Conservation (phyloP, 2,113 vertebrate species). For the Pseudopipra pipra region DNA sequence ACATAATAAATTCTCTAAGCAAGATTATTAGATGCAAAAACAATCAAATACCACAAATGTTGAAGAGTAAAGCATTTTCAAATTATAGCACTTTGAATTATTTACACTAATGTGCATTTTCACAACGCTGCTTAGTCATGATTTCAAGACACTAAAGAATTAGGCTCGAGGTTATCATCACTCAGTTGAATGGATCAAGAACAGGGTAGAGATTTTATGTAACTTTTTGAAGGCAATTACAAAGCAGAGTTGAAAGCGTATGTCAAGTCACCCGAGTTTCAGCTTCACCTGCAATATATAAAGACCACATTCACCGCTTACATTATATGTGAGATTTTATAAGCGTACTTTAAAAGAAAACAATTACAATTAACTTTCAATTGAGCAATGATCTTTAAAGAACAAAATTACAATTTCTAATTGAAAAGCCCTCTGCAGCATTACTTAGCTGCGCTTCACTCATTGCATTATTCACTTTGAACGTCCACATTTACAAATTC, state of each 20-base stretch:
- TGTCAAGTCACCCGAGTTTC: neutral
- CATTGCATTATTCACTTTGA: neutral
- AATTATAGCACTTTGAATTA: neutral
- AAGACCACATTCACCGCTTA: neutral
- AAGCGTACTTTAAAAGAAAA: neutral
- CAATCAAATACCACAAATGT: neutral
- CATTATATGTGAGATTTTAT: neutral
- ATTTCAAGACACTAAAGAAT: neutral
- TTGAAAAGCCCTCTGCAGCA: neutral
- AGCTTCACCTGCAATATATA: neutral
- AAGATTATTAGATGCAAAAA: neutral
- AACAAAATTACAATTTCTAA: neutral
- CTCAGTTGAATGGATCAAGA: neutral
- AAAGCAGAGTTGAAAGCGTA: neutral
- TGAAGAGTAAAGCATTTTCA: neutral
- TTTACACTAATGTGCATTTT: neutral
- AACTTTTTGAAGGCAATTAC: neutral
- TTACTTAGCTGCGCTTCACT: neutral
- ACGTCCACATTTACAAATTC: neutral
- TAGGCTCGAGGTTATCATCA: neutral
- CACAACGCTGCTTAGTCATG: neutral
- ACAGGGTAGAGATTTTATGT: neutral
- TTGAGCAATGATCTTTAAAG: neutral
- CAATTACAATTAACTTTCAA: neutral
- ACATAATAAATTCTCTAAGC: neutral